phyloP scores from a whole-genome alignment of 2,888 invertebrate species.

The Caenorhabditis macrosperma region DNA sequence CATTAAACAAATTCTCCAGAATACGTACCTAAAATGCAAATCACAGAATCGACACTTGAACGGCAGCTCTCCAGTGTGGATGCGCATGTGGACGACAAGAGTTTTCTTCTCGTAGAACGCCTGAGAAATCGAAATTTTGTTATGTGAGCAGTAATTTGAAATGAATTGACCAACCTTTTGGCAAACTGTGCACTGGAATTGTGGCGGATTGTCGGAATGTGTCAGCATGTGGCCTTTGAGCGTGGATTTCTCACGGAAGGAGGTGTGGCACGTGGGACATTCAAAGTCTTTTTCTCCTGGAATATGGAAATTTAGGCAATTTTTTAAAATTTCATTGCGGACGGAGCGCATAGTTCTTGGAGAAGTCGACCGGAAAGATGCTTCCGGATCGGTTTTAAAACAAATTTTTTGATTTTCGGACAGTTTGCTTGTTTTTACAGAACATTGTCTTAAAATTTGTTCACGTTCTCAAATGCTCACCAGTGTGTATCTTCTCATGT shows the following conservation, averaged over 20 bases:
- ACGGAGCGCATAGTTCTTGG: too few species aligned
- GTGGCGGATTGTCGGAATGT: constrained; percentile 52
- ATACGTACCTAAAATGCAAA: constrained; percentile 28
- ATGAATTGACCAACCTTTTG: constrained; percentile 43
- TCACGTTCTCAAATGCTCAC: too few species aligned
- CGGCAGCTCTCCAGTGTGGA: constrained; percentile 62
- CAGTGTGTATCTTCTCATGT: constrained; percentile 67
- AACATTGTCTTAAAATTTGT: too few species aligned
- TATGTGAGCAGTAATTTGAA: background rate
- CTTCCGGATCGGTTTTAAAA: too few species aligned
- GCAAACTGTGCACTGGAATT: constrained; percentile 68
- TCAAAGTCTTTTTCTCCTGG: constrained; percentile 62
- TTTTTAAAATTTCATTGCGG: too few species aligned
- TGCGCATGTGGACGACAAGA: constrained; percentile 58
- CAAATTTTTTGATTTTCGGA: too few species aligned
- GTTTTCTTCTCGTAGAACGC: constrained; percentile 53
- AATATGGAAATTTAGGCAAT: too few species aligned
- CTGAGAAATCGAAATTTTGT: constrained; percentile 18
- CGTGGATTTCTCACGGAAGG: constrained; percentile 60
- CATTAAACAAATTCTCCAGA: too few species aligned
- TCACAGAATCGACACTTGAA: constrained; percentile 50
- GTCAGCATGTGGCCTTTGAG: constrained; percentile 54
- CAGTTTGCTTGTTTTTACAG: too few species aligned
- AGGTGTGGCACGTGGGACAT: constrained; percentile 60
- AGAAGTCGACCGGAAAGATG: too few species aligned